Evolutionary conservation across 2,113 vertebrate species (phyloP), one percentile per base, ranked within the genome.

Genomic region (Aramus guarauna): DNA sequence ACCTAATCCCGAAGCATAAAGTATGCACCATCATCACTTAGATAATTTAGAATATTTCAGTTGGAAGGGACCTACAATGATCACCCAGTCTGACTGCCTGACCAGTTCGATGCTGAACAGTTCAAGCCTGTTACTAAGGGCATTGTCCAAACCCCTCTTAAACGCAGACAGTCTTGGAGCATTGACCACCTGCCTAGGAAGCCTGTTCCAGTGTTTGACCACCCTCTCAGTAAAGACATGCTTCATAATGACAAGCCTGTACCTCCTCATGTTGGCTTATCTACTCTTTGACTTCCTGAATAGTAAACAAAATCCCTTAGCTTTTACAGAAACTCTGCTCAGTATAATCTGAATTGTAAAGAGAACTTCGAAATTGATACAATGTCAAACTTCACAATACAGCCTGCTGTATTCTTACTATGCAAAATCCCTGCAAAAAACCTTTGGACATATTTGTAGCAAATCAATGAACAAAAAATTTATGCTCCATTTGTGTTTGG

Each of bases 261-360:
- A 60, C 11, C 1, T 53, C 4, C 20, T 2, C 4, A 3, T 45
- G 11, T 36, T 90, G 21, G 26, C 6, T 66, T 86, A 56, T 26
- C 47, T 58, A 50, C 5, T 37, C 6, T 45, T 80, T 83, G 67
- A 8, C 20, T 59, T 71, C 59, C 36, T 50, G 50, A 78, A 52
- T 3, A 85, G 24, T 13, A 90, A 91, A 90, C 29, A 88, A 96
- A 96, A 84, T 74, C 45, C 68, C 39, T 58, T 14, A 85, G 67
- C 84, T 96, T 97, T 79, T 95, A 98, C 81, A 92, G 67, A 91
- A 55, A 64, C 45, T 96, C n/a, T 83, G 37, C 34, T 43, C 53
- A 92, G 66, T 85, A 83, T 82, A 90, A 96, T 93, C 84, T 95
- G 89, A 94, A 94, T 80, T 88, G 30, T 88, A 96, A 95, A 95